A percentile compares a stretch with the other conserved stretches of the same genome.
These are phyloP conservation scores for Cephonodes hylas DNA, from an alignment of 2,888 invertebrate species.

Conservation along the genomic window DNA sequence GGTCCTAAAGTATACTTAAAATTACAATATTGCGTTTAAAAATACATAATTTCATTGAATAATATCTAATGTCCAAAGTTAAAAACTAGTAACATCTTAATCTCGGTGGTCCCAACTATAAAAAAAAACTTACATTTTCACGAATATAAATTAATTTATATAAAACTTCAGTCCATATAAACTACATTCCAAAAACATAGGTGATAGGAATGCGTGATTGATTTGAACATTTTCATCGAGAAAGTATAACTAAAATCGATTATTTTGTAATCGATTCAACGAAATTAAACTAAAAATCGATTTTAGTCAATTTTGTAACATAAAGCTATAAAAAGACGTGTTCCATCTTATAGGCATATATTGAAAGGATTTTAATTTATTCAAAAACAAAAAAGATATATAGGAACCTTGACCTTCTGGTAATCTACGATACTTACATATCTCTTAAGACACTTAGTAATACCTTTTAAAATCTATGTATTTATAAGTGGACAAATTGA, in stretches of 20 bases:
- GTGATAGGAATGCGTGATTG: neutral
- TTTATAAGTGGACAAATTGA: too few relatives aligned
- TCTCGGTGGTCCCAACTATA: constrained; percentile 49
- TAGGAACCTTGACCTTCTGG: too few relatives aligned
- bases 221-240: neutral
- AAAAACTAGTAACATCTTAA: constrained; percentile 29
- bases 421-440: too few relatives aligned
- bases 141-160: constrained; percentile 1
- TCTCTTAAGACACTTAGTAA: too few relatives aligned
- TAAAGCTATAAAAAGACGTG: too few relatives aligned
- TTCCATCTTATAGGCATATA: too few relatives aligned
- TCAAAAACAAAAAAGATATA: too few relatives aligned
- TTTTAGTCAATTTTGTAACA: too few relatives aligned
- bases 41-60: neutral
- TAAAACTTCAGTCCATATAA: neutral
- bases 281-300: too few relatives aligned
- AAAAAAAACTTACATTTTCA: constrained; percentile 26
- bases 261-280: neutral
- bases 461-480: too few relatives aligned
- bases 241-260: neutral
- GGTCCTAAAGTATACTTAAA: neutral
- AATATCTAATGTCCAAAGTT: neutral
- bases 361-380: too few relatives aligned
- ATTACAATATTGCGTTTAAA: neutral
- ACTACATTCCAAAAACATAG: neutral